Conservation (phyloP, 2,888 invertebrate genomes). For the Hedya salicella region DNA sequence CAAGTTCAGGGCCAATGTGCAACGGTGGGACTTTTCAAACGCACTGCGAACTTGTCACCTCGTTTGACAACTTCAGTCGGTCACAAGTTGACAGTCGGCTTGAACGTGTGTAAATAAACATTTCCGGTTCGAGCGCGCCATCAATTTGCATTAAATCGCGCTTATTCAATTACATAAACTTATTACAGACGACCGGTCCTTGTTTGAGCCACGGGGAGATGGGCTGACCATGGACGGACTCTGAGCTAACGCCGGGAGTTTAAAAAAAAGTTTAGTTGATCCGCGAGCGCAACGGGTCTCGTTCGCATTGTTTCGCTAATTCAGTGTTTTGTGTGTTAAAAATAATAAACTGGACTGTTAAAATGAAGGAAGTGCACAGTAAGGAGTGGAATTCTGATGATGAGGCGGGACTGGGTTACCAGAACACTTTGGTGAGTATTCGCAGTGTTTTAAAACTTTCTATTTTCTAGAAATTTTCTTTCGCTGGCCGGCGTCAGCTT, state of each 20-base stretch:
- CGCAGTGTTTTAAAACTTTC: constrained; percentile 60
- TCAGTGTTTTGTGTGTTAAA: constrained; percentile 60
- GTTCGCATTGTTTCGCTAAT: constrained; percentile 66
- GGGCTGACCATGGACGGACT: constrained; percentile 61
- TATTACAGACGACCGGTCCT: constrained; percentile 64
- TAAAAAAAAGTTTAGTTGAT: constrained; percentile 49
- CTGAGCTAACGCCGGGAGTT: constrained; percentile 59
- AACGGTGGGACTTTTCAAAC: constrained; percentile 57
- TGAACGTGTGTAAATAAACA: constrained; percentile 65
- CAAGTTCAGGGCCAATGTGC: constrained; percentile 69
- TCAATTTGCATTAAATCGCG: constrained; percentile 77
- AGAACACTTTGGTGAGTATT: constrained; percentile 88
- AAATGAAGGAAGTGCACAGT: constrained; percentile 68
- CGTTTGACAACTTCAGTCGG: constrained; percentile 66
- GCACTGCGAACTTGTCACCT: constrained; percentile 60
- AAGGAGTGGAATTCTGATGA: constrained; percentile 84
- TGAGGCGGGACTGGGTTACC: constrained; percentile 88
- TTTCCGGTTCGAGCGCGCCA: constrained; percentile 61
- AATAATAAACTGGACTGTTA: constrained; percentile 55
- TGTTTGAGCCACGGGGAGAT: constrained; percentile 63
- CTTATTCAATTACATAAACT: constrained; percentile 79
- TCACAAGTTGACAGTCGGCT: constrained; percentile 68
- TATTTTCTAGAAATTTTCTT: constrained; percentile 64
- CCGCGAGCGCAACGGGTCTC: constrained; percentile 44
- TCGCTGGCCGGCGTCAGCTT: not conserved